A percentile compares a stretch with the other conserved stretches of the same genome.
Conservation (phyloP, 1,140 invertebrate species). For the Pomacea maculata region DNA sequence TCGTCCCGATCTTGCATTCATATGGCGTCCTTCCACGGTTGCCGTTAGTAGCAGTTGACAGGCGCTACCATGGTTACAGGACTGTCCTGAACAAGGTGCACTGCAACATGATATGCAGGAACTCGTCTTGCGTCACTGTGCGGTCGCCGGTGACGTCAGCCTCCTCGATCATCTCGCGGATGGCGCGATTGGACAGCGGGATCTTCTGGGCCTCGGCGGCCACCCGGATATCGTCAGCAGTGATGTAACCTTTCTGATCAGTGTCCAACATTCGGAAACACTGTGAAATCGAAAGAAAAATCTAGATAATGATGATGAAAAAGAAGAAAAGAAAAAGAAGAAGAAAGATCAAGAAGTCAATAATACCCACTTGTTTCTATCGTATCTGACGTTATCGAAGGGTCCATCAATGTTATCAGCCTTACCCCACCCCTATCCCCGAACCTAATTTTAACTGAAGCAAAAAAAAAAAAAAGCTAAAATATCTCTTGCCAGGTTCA, state of each 20-base stretch:
- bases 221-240: constrained; percentile 40
- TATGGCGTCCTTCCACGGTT: too few relatives aligned
- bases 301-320: neutral
- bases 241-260: constrained; percentile 46
- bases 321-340: neutral
- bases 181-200: constrained; percentile 47
- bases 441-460: neutral
- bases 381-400: neutral
- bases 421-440: neutral
- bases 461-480: too few relatives aligned
- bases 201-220: constrained; percentile 40
- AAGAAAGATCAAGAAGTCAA: too few relatives aligned
- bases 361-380: neutral
- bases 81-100: constrained; percentile 37
- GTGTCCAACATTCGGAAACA: constrained; percentile 46
- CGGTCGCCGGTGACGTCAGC: constrained; percentile 58
- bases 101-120: constrained; percentile 54
- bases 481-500: too few relatives aligned
- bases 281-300: constrained; percentile 28
- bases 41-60: too few relatives aligned
- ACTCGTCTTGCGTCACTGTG: constrained; percentile 48
- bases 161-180: constrained; percentile 59
- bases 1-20: too few relatives aligned
- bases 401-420: neutral
- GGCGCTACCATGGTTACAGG: neutral